Conservation (phyloP, 1,140 invertebrate genomes). For the Lutraria rhynchaena region DNA sequence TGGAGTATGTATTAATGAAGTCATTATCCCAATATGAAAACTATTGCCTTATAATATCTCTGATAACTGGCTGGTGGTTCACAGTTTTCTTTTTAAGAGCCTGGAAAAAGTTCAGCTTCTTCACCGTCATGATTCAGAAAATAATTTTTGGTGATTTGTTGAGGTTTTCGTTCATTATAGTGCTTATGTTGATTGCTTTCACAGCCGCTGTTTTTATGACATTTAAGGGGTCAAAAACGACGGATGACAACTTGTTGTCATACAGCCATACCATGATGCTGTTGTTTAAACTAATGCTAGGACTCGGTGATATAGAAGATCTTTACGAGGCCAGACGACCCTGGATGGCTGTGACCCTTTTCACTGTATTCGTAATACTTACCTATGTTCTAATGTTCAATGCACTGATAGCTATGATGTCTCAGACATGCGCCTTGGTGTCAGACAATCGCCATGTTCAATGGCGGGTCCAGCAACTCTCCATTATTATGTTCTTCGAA, state of each 20-base stretch:
- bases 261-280: conserved; percentile 59
- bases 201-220: conserved; percentile 64
- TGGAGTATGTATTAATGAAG: conserved; percentile 27
- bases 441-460: conserved; percentile 62
- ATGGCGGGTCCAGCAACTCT: conserved; percentile 65
- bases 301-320: conserved; percentile 65
- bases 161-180: conserved; percentile 68
- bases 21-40: conserved; percentile 33
- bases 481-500: conserved; percentile 68
- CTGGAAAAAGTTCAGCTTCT: conserved; percentile 69
- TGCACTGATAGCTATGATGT: conserved; percentile 73
- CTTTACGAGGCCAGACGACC: conserved; percentile 64
- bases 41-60: conserved; percentile 61
- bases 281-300: conserved; percentile 73
- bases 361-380: conserved; percentile 67
- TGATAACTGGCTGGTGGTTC: conserved; percentile 70
- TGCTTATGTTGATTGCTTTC: conserved; percentile 64
- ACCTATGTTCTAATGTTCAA: conserved; percentile 71
- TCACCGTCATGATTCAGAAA: conserved; percentile 72
- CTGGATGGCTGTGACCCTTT: conserved; percentile 68
- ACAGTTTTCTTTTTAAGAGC: conserved; percentile 66
- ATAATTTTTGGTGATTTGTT: conserved; percentile 69
- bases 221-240: conserved; percentile 52
- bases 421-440: conserved; percentile 68
- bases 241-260: conserved; percentile 50